Evolutionary conservation across 2,797 vertebrate species (phyloP).

Genomic region (Arrhamphus sclerolepis): DNA sequence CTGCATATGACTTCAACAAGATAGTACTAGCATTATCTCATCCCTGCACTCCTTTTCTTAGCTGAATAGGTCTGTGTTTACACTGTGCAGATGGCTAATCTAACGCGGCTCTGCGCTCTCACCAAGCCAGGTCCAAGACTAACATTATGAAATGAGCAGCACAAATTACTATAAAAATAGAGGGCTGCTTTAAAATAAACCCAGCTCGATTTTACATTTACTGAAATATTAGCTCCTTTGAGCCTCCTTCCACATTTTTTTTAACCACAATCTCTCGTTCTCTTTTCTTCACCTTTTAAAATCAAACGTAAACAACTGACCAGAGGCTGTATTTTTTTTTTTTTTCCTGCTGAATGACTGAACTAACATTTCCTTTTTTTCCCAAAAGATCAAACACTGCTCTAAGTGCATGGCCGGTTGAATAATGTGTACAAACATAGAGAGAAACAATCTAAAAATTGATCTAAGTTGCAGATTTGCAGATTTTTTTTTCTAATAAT

Average conservation of each 20-base stretch:
- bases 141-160: constrained; percentile 86
- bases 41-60: constrained; percentile 67
- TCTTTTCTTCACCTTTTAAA: constrained; percentile 63
- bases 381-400: constrained; percentile 67
- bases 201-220: constrained; percentile 85
- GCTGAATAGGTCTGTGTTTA: constrained; percentile 79
- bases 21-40: constrained; percentile 66
- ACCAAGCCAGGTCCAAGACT: constrained; percentile 81
- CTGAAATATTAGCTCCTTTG: constrained; percentile 84
- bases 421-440: constrained; percentile 40
- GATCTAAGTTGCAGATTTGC: too few relatives aligned
- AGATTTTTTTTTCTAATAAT: too few relatives aligned
- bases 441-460: too few relatives aligned
- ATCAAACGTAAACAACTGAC: constrained; percentile 80
- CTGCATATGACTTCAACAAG: constrained; percentile 47
- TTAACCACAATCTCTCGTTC: constrained; percentile 58
- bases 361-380: constrained; percentile 81
- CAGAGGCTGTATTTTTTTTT: constrained; percentile 67
- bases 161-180: constrained; percentile 87
- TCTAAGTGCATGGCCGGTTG: constrained; percentile 43
- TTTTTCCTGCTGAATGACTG: constrained; percentile 68
- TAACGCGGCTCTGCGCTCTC: constrained; percentile 74
- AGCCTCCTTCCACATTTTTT: constrained; percentile 60
- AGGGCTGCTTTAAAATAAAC: constrained; percentile 85
- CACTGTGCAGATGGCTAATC: constrained; percentile 81